Evolutionary conservation across 37 sponge, comb jelly and placozoan species (phyloP).

Genomic region (Beroe forskalii): DNA sequence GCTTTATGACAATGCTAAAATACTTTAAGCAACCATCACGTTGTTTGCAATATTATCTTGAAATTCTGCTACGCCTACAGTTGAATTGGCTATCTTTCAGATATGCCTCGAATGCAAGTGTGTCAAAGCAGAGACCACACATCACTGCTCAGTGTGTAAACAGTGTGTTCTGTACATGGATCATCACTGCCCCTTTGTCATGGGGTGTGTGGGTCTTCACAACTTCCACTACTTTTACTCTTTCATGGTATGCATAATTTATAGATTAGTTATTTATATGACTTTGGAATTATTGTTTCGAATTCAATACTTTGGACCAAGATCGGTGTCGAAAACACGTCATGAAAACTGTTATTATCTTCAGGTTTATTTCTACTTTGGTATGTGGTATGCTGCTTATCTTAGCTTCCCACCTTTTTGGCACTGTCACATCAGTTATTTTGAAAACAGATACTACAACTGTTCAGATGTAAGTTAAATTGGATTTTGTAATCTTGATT

Average conservation of each 20-base stretch:
- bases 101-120: constrained; percentile 58
- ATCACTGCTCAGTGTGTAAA: constrained; percentile 44
- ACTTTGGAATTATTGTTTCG: too few species aligned
- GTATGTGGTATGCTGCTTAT: constrained; percentile 32
- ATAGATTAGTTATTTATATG: too few species aligned
- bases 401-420: neutral
- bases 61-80: too few species aligned
- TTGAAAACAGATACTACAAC: neutral
- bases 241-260: constrained; percentile 63
- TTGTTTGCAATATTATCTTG: too few species aligned
- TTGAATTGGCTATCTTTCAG: neutral
- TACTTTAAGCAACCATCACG: too few species aligned
- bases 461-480: constrained; percentile 17
- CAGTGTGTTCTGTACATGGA: constrained; percentile 54
- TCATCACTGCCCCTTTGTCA: constrained; percentile 59
- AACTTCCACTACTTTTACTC: constrained; percentile 60
- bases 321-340: too few species aligned
- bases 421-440: neutral
- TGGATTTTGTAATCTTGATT: too few species aligned
- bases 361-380: constrained; percentile 43
- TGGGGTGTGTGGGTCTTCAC: constrained; percentile 48
- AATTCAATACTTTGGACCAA: too few species aligned
- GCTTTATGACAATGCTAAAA: too few species aligned
- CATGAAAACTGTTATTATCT: too few species aligned
- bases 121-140: constrained; percentile 56